These are phyloP conservation scores for Aphis gossypii DNA, from an alignment of 1,140 invertebrate genomes.

Conservation along the genomic window DNA sequence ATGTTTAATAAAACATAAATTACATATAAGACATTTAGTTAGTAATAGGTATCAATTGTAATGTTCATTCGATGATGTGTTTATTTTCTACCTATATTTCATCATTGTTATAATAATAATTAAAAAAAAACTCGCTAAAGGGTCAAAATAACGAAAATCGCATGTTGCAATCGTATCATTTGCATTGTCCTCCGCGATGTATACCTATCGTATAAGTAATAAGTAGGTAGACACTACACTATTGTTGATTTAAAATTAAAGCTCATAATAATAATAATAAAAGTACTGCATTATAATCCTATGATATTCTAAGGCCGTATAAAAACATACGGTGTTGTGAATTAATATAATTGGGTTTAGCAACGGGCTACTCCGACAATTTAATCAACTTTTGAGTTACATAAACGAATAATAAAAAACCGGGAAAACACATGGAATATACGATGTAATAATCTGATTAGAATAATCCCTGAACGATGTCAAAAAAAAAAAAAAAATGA, in stretches of 20 bases:
- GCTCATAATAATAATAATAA: not conserved
- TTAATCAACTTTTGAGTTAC: constrained; percentile 16
- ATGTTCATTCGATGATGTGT: not conserved
- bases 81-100: not conserved
- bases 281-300: not conserved
- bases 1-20: not conserved
- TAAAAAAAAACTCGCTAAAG: not conserved
- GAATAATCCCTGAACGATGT: not conserved
- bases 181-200: not conserved
- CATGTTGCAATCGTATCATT: not conserved
- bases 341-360: constrained; percentile 16
- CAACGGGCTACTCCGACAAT: not conserved
- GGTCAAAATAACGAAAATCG: not conserved
- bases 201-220: not conserved
- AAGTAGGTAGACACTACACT: not conserved
- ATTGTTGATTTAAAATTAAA: constrained; percentile 14
- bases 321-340: not conserved
- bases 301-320: not conserved
- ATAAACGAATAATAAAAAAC: not conserved
- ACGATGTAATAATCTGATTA: constrained; percentile 28
- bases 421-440: not conserved
- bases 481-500: not conserved
- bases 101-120: not conserved
- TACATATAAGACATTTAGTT: too few relatives aligned
- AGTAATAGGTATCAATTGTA: too few relatives aligned